These are phyloP conservation scores for Nebria brevicollis DNA, from an alignment of 2,888 invertebrate genomes.

Conservation along the genomic window DNA sequence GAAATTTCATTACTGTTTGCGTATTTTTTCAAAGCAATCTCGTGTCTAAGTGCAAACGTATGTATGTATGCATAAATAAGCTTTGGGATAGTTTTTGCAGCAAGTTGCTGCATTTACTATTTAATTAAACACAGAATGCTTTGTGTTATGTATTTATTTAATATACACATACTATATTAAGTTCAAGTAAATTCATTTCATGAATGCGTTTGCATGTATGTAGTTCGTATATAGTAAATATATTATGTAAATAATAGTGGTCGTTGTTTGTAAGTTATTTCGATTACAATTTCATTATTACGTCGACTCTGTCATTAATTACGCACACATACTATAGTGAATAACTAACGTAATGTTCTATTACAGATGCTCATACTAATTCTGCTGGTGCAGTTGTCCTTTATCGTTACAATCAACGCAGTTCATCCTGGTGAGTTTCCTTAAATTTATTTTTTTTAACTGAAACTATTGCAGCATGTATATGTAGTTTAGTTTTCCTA, in stretches of 20 bases:
- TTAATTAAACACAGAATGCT: slow-evolving; percentile 24
- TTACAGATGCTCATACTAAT: slow-evolving; percentile 61
- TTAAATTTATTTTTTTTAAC: no score
- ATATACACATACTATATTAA: slow-evolving; percentile 44
- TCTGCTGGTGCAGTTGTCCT: slow-evolving; percentile 60
- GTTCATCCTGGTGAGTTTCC: slow-evolving; percentile 61
- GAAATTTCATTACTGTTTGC: no score
- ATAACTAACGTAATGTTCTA: slow-evolving; percentile 34
- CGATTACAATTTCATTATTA: slow-evolving; percentile 35
- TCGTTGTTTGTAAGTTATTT: slow-evolving; percentile 10
- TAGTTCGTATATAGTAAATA: slow-evolving; percentile 14
- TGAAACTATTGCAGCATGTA: no score
- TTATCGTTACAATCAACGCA: slow-evolving; percentile 59
- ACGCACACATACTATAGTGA: slow-evolving; percentile 2
- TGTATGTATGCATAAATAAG: not conserved
- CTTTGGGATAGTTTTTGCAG: not conserved
- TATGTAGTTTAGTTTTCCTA: no score
- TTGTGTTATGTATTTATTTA: slow-evolving; percentile 43
- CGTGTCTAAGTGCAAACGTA: not conserved
- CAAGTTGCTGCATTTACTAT: not conserved
- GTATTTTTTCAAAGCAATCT: no score
- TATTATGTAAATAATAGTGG: not conserved
- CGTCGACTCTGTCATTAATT: slow-evolving; percentile 15
- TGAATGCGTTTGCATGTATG: slow-evolving; percentile 1
- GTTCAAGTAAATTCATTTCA: slow-evolving; percentile 11